Evolutionary conservation across 2,113 vertebrate species (phyloP).

Genomic region (Eudyptes chrysolophus): DNA sequence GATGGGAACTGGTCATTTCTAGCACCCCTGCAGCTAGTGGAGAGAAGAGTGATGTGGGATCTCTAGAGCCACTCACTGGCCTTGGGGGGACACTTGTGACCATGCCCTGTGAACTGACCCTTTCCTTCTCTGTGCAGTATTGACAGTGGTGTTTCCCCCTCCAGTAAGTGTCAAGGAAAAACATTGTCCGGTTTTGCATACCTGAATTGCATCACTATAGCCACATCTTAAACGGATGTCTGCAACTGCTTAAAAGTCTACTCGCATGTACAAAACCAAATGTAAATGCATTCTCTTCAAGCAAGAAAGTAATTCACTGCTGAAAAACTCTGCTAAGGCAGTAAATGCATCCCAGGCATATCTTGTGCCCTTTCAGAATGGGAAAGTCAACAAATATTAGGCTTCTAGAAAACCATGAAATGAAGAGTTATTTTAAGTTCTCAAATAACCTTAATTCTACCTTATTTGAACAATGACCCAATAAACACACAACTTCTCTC

Average conservation of each 20-base stretch:
- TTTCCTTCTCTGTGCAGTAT: background rate
- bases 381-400: constrained; percentile 1
- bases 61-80: background rate
- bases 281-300: background rate
- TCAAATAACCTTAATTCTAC: constrained; percentile 9
- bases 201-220: background rate
- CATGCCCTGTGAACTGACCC: background rate
- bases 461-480: constrained; percentile 1
- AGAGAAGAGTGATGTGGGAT: background rate
- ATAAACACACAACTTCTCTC: background rate
- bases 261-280: background rate
- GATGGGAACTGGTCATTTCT: background rate
- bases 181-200: background rate
- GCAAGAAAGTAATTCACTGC: background rate
- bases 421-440: constrained; percentile 3
- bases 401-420: background rate
- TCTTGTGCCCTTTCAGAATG: background rate
- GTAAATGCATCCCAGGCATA: background rate
- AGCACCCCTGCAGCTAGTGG: background rate
- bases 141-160: background rate
- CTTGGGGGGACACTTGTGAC: background rate
- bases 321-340: background rate
- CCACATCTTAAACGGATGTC: background rate
- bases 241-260: background rate
- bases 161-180: background rate